Base-by-base conservation (phyloP, 2,113 vertebrate genomes). In the Nothoprocta pentlandii region DNA sequence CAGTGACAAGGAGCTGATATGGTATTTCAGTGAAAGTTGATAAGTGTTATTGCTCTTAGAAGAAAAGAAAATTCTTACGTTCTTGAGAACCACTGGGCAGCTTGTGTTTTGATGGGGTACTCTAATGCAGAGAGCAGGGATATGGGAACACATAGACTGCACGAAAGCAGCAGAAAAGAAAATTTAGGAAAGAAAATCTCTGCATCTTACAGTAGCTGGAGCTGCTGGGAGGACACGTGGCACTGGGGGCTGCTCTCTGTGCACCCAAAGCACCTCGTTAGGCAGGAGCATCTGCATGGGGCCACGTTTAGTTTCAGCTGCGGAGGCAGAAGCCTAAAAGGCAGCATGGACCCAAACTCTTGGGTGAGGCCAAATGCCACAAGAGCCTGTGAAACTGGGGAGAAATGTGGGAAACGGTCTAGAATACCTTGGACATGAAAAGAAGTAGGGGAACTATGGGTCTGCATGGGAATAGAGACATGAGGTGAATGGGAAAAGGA, bases 1-100 rank as follows among this genome's bases (percentile, higher is more conserved):
- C 92, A 56, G 90, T 96, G 94, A 95, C 93, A 96, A 96, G 95
- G 94, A 96, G 93, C 95, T 94, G 96, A 97, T 96, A 96, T 53
- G 93, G 94, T 96, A 90, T 97, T 96, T 95, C 88, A 95, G 92
- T 90, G 81, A 2, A 95, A 97, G 80, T 95, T 95, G 95, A 90
- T 95, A 96, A 94, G 92, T 94, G 94, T 73, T 95, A 92, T 30
- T 95, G 74, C 93, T 94, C 67, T 89, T 67, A 95, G 88, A 93
- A 96, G 94, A 90, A 95, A 93, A 86, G 85, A 84, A 92, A 96
- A 93, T 82, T 89, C 53, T 68, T 88, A 30, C 13, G 42, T 77
- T 91, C 85, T 46, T 59, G n/a, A 92, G 95, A 97, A 96, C 92
- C 92, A 95, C 93, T 97, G 96, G 94, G 92, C 83, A 95, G 88